A percentile compares a stretch with the other conserved stretches of the same genome.
phyloP scores from a whole-genome alignment of 1,140 invertebrate species.

The Eurytemora carolleeae region DNA sequence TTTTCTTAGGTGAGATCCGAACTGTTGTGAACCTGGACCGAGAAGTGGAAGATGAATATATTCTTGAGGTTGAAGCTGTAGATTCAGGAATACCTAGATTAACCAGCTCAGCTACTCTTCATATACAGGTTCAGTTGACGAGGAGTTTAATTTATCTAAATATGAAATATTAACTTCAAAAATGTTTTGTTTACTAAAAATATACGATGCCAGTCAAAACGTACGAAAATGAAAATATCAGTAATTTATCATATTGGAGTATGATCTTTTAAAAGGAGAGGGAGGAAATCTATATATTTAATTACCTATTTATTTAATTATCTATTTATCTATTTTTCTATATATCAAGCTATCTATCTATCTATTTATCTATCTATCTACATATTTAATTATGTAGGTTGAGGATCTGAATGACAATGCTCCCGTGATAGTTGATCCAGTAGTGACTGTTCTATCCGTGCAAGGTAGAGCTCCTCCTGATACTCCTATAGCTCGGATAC shows the following conservation, averaged over 20 bases:
- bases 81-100: neutral
- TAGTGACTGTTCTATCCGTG: neutral
- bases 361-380: neutral
- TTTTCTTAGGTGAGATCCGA: constrained; percentile 63
- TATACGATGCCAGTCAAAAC: too few relatives aligned
- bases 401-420: neutral
- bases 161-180: too few relatives aligned
- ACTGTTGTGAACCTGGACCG: constrained; percentile 67
- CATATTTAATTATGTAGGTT: neutral
- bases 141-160: too few relatives aligned
- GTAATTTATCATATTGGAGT: too few relatives aligned
- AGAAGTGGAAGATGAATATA: constrained; percentile 33
- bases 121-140: neutral
- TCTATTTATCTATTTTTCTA: neutral
- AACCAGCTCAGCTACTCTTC: neutral
- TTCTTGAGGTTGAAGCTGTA: neutral
- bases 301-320: too few relatives aligned
- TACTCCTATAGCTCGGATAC: neutral
- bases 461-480: neutral
- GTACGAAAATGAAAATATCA: too few relatives aligned
- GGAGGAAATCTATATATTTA: too few relatives aligned
- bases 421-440: neutral
- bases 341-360: neutral
- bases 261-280: too few relatives aligned
- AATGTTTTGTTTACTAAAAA: too few relatives aligned